Evolutionary conservation across 2,888 invertebrate species (phyloP).

Genomic region (Ennomos fuscantarius): DNA sequence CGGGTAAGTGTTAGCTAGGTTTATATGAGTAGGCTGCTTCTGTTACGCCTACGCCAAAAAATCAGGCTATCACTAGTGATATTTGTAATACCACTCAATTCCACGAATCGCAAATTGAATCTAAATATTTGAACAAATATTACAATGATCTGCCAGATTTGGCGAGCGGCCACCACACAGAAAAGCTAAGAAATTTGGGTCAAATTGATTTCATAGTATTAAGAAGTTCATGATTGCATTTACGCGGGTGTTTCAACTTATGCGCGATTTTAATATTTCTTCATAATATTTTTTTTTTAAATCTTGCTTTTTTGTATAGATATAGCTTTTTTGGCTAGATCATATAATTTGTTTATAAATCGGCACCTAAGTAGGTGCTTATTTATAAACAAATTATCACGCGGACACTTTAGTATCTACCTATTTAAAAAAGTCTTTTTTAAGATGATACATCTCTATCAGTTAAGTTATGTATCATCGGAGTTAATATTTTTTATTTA

Average conservation of each 20-base stretch:
- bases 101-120: conserved; percentile 16
- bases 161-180: conserved; percentile 21
- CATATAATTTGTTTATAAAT: too few relatives aligned
- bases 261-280: neutral
- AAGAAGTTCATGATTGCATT: conserved; percentile 17
- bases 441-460: too few relatives aligned
- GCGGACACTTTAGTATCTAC: too few relatives aligned
- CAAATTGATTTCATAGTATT: conserved; percentile 25
- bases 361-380: too few relatives aligned
- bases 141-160: conserved; percentile 18
- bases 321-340: too few relatives aligned
- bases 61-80: conserved; percentile 2
- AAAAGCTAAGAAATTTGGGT: conserved; percentile 19
- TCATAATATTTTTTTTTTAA: too few relatives aligned
- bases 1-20: neutral
- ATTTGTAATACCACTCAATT: conserved; percentile 22
- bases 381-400: too few relatives aligned
- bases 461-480: too few relatives aligned
- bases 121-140: conserved; percentile 28
- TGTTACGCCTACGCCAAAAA: conserved; percentile 1
- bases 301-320: too few relatives aligned
- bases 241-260: conserved; percentile 3
- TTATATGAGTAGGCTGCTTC: neutral
- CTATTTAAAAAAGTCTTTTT: too few relatives aligned
- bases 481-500: too few relatives aligned